These are phyloP conservation scores for Cacajao melanocephalus DNA, from an alignment of 2,797 vertebrate species.

Conservation along the genomic window DNA sequence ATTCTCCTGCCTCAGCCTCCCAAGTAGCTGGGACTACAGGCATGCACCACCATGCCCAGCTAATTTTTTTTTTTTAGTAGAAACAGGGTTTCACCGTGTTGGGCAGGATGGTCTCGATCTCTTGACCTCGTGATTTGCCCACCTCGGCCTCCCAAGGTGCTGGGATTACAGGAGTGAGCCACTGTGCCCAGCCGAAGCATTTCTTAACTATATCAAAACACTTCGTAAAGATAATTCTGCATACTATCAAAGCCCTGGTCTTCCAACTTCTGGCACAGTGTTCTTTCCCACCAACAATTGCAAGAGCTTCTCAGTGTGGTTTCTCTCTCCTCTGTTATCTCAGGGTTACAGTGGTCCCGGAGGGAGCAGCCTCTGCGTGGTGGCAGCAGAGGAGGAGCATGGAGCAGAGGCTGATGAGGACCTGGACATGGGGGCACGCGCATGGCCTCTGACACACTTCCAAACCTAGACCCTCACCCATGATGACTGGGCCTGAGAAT, in stretches of 20 bases:
- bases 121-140: no score
- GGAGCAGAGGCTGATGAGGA: neutral
- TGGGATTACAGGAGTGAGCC: no score
- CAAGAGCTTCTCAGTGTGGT: neutral
- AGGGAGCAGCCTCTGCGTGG: neutral
- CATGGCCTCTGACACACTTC: neutral
- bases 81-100: no score
- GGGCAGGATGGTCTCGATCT: no score
- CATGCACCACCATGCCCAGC: no score
- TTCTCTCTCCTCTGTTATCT: neutral
- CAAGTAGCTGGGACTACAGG: no score
- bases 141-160: no score
- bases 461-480: neutral
- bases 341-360: neutral
- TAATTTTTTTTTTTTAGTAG: no score
- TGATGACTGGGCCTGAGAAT: fast-evolving
- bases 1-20: no score
- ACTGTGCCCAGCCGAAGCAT: neutral
- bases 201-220: neutral
- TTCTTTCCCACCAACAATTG: neutral
- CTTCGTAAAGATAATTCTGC: neutral
- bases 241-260: neutral
- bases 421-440: neutral
- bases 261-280: neutral
- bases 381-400: fast-evolving